Conservation (phyloP, 2,113 vertebrate species). For the Pedetes capensis region DNA sequence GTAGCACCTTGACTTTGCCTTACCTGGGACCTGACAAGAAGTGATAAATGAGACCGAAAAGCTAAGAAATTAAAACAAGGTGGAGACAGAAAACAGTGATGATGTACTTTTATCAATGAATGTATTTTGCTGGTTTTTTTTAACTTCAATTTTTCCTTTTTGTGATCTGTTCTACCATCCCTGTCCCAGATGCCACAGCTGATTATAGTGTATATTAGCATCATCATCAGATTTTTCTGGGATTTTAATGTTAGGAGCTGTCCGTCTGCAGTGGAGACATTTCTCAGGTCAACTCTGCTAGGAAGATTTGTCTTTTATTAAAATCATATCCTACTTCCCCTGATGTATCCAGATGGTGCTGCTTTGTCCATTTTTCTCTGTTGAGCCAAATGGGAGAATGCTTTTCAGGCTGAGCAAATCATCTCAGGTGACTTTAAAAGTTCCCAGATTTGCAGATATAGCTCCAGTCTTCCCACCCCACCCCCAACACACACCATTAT, state of each 20-base stretch:
- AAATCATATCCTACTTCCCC: background rate
- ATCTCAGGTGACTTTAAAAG: slow-evolving; percentile 2
- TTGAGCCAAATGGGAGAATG: background rate
- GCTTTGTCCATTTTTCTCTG: background rate
- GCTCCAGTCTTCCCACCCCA: background rate
- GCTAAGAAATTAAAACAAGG: slow-evolving; percentile 28
- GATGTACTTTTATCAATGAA: background rate
- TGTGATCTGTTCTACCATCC: background rate
- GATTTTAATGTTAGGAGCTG: slow-evolving; percentile 14
- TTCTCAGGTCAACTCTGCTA: background rate
- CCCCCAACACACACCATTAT: background rate
- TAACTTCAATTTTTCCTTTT: background rate
- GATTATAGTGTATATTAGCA: background rate
- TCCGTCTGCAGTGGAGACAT: background rate
- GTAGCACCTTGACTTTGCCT: slow-evolving; percentile 34
- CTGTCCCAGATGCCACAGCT: background rate
- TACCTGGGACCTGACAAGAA: slow-evolving; percentile 42
- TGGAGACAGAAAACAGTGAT: background rate
- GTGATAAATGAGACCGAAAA: slow-evolving; percentile 58
- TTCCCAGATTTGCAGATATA: background rate
- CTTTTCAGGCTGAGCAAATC: background rate
- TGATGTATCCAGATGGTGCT: background rate
- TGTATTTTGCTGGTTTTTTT: background rate
- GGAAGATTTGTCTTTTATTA: slow-evolving; percentile 36
- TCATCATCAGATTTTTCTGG: background rate